phyloP scores from a whole-genome alignment of 1,140 invertebrate genomes.

The Latrodectus geometricus region DNA sequence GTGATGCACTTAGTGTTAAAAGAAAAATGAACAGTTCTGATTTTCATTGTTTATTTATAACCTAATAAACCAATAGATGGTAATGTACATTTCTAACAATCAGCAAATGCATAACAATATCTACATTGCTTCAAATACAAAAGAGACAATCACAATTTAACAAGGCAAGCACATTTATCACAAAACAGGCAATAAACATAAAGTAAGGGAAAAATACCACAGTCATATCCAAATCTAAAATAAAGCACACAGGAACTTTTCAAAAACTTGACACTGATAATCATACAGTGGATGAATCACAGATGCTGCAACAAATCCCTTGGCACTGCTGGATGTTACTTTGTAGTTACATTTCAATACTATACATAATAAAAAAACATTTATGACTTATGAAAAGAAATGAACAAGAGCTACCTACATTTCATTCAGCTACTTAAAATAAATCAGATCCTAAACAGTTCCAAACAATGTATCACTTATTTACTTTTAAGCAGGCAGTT shows the following conservation, averaged over 20 bases:
- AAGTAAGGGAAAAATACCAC: slow-evolving; percentile 19
- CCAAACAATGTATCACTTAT: no score
- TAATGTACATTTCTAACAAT: slow-evolving; percentile 60
- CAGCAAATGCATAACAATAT: slow-evolving; percentile 61
- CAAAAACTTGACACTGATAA: slow-evolving; percentile 60
- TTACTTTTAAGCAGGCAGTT: no score
- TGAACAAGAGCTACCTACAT: no score
- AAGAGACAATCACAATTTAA: slow-evolving; percentile 56
- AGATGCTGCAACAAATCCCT: slow-evolving; percentile 57
- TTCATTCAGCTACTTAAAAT: no score
- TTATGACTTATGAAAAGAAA: no score
- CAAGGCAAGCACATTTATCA: slow-evolving; percentile 61
- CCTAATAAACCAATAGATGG: slow-evolving; percentile 59
- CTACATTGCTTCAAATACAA: slow-evolving; percentile 59
- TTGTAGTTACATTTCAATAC: slow-evolving; percentile 29
- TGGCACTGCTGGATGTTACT: slow-evolving; percentile 60
- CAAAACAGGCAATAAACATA: slow-evolving; percentile 51
- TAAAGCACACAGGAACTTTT: slow-evolving; percentile 59
- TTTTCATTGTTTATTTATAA: slow-evolving; percentile 41
- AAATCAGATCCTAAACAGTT: no score
- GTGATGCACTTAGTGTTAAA: no score
- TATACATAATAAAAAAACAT: no score
- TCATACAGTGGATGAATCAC: slow-evolving; percentile 55
- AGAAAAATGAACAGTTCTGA: no score
- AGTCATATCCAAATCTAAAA: slow-evolving; percentile 56